Evolutionary conservation across 2,113 vertebrate species (phyloP).

Genomic region (Corynorhinus townsendii): DNA sequence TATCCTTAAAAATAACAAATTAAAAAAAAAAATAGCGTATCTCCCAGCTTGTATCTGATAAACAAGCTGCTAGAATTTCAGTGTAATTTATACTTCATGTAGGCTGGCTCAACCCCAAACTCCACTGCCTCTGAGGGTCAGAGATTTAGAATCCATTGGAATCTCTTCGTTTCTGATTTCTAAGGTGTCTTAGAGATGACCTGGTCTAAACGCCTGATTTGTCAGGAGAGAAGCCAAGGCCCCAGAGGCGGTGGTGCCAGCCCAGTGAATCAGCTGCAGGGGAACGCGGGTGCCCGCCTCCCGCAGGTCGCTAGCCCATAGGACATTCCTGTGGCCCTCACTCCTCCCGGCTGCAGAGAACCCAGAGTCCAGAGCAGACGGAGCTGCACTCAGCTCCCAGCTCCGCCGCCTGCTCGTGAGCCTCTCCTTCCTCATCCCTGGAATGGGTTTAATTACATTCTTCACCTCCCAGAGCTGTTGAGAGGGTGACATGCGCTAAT

Average conservation of each 20-base stretch:
- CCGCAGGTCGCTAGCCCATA: too few relatives aligned
- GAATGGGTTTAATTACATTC: not conserved
- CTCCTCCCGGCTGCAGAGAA: not conserved
- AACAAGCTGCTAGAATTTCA: not conserved
- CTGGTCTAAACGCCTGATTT: not conserved
- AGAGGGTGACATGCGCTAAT: not conserved
- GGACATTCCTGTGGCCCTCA: too few relatives aligned
- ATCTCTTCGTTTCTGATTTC: not conserved
- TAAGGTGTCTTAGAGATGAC: not conserved
- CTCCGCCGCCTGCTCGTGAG: too few relatives aligned
- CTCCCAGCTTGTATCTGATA: not conserved
- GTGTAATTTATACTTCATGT: not conserved
- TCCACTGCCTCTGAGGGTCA: not conserved
- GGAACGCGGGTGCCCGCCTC: not conserved
- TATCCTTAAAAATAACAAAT: not conserved
- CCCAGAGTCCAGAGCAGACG: not conserved
- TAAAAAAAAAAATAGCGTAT: not conserved
- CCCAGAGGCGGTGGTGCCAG: not conserved
- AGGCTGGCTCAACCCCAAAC: not conserved
- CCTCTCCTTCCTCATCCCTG: not conserved
- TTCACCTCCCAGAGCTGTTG: not conserved
- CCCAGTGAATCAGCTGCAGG: not conserved
- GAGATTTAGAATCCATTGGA: not conserved
- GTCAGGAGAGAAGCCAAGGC: not conserved
- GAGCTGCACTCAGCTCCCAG: not conserved